These are phyloP conservation scores for Drosophila nr. fundita DNA, from an alignment of 2,888 invertebrate species.

Conservation along the genomic window DNA sequence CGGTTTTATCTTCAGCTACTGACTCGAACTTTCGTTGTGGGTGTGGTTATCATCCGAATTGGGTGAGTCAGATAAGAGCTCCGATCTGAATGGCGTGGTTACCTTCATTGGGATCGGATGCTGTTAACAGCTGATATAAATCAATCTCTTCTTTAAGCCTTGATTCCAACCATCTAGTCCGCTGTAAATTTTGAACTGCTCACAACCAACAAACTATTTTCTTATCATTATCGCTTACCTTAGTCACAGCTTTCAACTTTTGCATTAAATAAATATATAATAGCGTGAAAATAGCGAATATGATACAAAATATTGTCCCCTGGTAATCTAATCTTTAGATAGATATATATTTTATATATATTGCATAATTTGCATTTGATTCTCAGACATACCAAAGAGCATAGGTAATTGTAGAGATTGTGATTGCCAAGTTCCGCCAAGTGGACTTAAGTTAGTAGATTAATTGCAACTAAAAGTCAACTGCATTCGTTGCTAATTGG, in stretches of 20 bases:
- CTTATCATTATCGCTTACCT: background rate
- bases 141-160: background rate
- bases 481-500: constrained; percentile 36
- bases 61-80: background rate
- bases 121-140: background rate
- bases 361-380: background rate
- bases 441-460: constrained; percentile 28
- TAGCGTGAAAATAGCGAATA: rapidly evolving
- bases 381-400: background rate
- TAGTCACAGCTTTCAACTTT: background rate
- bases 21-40: background rate
- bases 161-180: background rate
- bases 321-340: background rate
- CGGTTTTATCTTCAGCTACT: background rate
- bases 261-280: background rate
- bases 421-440: constrained; percentile 5
- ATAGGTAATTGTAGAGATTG: constrained; percentile 15
- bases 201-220: background rate
- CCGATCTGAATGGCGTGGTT: background rate
- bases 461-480: constrained; percentile 19
- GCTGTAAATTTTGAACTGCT: background rate
- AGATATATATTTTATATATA: background rate
- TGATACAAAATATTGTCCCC: background rate
- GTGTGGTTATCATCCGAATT: background rate
- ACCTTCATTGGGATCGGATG: background rate